A percentile compares a stretch with the other conserved stretches of the same genome.
These are phyloP conservation scores for Columba livia DNA, from an alignment of 2,113 vertebrate species.

Conservation along the genomic window DNA sequence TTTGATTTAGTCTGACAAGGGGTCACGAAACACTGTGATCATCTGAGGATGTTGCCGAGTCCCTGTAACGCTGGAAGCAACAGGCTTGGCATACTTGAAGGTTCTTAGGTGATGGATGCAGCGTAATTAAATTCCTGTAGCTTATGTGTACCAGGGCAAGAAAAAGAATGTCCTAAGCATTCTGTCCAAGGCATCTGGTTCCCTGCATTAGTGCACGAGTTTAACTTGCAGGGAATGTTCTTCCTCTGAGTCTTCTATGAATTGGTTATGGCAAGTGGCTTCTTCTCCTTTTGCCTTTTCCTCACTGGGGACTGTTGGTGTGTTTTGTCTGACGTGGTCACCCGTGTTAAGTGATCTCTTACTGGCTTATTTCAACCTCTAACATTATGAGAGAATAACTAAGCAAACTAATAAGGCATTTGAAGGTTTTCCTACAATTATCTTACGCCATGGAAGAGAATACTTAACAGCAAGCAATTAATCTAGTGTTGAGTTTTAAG, in stretches of 20 bases:
- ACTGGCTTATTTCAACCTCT: background rate
- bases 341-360: background rate
- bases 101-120: background rate
- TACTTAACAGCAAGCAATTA: background rate
- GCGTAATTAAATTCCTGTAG: background rate
- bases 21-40: background rate
- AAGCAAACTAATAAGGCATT: too few relatives aligned
- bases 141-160: background rate
- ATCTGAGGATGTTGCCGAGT: background rate
- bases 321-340: background rate
- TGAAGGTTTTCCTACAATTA: too few relatives aligned
- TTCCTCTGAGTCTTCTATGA: background rate
- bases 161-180: background rate
- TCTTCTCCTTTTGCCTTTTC: background rate
- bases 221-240: background rate
- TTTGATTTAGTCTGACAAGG: background rate
- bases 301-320: background rate
- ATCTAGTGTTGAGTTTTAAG: background rate
- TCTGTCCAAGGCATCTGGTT: background rate
- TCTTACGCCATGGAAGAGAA: background rate
- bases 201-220: background rate
- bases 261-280: background rate
- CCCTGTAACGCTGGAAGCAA: background rate
- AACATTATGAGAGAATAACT: too few relatives aligned
- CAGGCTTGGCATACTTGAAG: background rate